Evolutionary conservation across 2,797 vertebrate species (phyloP).

Genomic region (Eleutherodactylus coqui): DNA sequence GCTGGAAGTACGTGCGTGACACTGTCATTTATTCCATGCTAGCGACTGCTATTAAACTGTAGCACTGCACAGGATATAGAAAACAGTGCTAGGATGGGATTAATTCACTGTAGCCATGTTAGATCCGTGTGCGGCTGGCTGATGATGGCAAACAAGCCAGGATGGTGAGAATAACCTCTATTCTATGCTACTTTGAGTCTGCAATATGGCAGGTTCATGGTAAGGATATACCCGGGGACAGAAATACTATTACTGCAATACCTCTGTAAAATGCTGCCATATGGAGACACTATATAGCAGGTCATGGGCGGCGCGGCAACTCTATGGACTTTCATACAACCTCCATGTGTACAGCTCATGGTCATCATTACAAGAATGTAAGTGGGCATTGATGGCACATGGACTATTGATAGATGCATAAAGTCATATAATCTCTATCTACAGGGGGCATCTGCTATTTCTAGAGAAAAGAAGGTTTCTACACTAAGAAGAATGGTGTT

Average conservation of each 20-base stretch:
- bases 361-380: not conserved
- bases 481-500: no score
- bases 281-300: no score
- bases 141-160: not conserved
- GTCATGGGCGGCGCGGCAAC: no score
- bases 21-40: slow-evolving; percentile 47
- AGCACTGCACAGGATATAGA: slow-evolving; percentile 27
- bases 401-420: not conserved
- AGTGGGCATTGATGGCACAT: not conserved
- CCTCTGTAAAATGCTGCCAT: no score
- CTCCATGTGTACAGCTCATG: not conserved
- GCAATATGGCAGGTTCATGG: not conserved
- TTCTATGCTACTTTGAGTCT: not conserved
- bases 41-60: slow-evolving; percentile 44
- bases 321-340: no score
- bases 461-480: no score
- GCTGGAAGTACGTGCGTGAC: slow-evolving; percentile 44
- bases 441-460: no score
- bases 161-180: not conserved
- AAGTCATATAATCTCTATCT: not conserved
- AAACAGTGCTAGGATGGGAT: slow-evolving; percentile 38
- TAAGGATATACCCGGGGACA: not conserved
- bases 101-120: slow-evolving; percentile 4
- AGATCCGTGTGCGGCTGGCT: not conserved
- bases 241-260: not conserved